Percentiles rank a stretch among this genome's conserved stretches.
Evolutionary conservation across 2,113 vertebrate species (phyloP).

Genomic region (Pedionomus torquatus): DNA sequence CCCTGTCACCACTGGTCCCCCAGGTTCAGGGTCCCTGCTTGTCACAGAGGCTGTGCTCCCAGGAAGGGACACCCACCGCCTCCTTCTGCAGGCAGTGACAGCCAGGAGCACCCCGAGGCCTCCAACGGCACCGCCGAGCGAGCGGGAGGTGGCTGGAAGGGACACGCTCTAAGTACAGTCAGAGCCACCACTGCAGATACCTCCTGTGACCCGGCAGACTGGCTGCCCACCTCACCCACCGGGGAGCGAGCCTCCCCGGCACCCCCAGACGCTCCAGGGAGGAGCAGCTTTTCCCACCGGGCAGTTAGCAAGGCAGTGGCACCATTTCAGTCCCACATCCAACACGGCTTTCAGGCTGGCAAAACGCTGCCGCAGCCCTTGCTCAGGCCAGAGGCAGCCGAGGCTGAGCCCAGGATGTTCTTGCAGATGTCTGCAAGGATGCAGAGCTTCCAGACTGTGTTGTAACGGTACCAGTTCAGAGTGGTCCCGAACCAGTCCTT

Average conservation of each 20-base stretch:
- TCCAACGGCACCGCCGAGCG: fast-evolving
- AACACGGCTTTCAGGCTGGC: neutral
- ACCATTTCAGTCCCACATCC: neutral
- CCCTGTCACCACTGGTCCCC: neutral
- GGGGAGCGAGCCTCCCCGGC: fast-evolving
- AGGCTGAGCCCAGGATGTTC: neutral
- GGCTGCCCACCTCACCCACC: neutral
- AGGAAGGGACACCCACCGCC: neutral
- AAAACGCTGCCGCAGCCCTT: neutral
- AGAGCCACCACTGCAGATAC: neutral
- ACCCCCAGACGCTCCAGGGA: fast-evolving
- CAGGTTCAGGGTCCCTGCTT: neutral
- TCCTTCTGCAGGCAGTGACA: neutral
- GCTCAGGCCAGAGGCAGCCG: neutral
- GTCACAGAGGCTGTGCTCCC: fast-evolving
- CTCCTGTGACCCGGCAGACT: fast-evolving
- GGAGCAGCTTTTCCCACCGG: neutral
- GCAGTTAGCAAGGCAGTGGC: neutral
- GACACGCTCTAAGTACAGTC: fast-evolving
- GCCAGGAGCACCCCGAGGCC: neutral
- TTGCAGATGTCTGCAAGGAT: neutral
- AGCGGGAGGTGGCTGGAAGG: neutral
- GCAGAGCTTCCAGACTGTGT: neutral
- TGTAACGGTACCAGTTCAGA: neutral
- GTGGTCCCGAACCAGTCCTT: neutral